phyloP scores from a whole-genome alignment of 1,140 invertebrate species.

The Sipha flava region DNA sequence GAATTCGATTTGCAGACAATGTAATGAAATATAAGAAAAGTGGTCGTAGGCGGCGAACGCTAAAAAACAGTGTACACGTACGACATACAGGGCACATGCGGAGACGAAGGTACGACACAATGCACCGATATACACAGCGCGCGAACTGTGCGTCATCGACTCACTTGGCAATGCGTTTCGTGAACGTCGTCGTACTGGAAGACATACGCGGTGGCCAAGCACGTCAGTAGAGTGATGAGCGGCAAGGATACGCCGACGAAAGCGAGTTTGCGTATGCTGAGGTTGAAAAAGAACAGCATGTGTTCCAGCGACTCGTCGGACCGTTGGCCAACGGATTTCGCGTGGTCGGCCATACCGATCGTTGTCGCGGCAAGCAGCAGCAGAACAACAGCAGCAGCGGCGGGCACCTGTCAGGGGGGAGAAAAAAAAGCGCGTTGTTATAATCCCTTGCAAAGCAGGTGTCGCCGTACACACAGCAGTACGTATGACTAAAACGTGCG shows the following conservation, averaged over 20 bases:
- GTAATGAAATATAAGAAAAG: too few relatives aligned
- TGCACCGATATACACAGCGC: too few relatives aligned
- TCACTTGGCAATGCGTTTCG: conserved; percentile 83
- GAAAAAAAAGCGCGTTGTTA: too few relatives aligned
- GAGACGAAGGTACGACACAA: too few relatives aligned
- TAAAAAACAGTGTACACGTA: too few relatives aligned
- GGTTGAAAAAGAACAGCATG: conserved; percentile 39
- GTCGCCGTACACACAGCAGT: too few relatives aligned
- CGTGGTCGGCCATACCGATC: background rate
- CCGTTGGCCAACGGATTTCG: background rate
- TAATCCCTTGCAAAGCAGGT: too few relatives aligned
- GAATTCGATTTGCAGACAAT: too few relatives aligned
- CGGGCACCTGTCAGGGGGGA: background rate
- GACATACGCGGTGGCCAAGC: conserved; percentile 76
- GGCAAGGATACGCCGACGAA: conserved; percentile 71
- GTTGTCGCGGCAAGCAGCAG: background rate
- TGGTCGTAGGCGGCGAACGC: too few relatives aligned
- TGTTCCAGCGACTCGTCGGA: background rate
- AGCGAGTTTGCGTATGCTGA: conserved; percentile 61
- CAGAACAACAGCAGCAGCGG: background rate
- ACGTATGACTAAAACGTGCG: too few relatives aligned
- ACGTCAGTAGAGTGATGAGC: conserved; percentile 67
- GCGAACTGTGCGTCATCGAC: too few relatives aligned
- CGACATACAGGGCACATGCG: too few relatives aligned
- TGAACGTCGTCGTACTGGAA: conserved; percentile 86